Evolutionary conservation across 2,888 invertebrate genomes (phyloP), one percentile per base, ranked within the genome.

Genomic region (Resseliella maxima): DNA sequence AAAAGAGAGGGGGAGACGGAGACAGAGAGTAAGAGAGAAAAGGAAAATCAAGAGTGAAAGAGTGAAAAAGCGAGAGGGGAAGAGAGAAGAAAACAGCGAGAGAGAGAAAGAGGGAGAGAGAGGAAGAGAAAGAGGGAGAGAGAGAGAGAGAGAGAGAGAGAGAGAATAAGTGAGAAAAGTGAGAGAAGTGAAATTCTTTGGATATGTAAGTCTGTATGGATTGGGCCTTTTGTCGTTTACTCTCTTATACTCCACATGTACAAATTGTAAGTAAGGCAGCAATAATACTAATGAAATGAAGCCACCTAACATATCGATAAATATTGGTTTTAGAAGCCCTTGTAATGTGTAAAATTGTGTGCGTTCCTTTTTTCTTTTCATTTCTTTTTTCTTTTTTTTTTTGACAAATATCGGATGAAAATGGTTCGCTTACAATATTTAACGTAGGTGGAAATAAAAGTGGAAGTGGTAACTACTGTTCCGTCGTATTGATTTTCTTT

Each of bases 271-370:
- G 5, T 50, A 85, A 85, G 50, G 27, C 31, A 85, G 59, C 36
- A 86, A 86, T 41, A 72, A 24, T 59, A 64, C 86, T 86, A 72
- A 86, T 86, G 86, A 86, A 86, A 85, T 72, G 86, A 86, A 86
- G 83, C 86, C 86, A 46, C 46, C 46, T 54, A 85, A 86, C 27
- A 54, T 24, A 46, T 85, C 41, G 36, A 83, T 86, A 83, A 83
- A 50, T 86, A 85, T 86, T 86, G 86, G 85, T 85, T 86, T 86
- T 38, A 85, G 86, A 86, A 86, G 85, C 86, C 86, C 24, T 41
- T 50, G n/a, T 27, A 54, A 85, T 85, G 41, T 85, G 36, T 81
- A 81, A 81, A 81, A 36, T 45, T 85, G 45, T 85, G 45, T 85
- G 31, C 46, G 46, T 46, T n/a, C n/a, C n/a, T n/a, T n/a, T n/a